Evolutionary conservation across 2,113 vertebrate genomes (phyloP).

Genomic region (Lagopus muta): DNA sequence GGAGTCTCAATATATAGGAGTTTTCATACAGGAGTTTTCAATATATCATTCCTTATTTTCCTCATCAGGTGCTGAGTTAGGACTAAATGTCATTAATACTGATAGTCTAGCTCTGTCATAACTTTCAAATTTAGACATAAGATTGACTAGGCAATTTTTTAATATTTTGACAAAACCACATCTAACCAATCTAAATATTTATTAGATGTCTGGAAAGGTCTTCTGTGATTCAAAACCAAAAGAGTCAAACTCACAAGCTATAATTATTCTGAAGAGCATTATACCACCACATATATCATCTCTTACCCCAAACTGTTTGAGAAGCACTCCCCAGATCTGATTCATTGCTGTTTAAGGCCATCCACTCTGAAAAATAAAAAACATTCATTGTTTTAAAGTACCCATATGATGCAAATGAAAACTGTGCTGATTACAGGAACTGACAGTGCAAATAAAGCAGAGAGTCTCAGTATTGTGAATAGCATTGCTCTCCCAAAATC

Average conservation of each 20-base stretch:
- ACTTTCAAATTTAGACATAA: not conserved
- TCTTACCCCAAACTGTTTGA: not conserved
- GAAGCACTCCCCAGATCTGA: not conserved
- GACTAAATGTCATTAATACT: not conserved
- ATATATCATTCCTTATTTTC: not conserved
- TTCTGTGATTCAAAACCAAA: not conserved
- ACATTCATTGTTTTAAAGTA: not conserved
- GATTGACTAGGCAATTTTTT: not conserved
- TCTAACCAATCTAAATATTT: not conserved
- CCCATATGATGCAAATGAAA: not conserved
- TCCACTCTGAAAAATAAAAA: not conserved
- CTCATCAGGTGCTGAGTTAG: not conserved
- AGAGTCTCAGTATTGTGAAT: not conserved
- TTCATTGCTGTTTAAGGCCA: not conserved
- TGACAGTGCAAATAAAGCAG: not conserved
- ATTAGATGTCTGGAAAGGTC: not conserved
- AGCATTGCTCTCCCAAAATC: not conserved
- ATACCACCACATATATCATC: not conserved
- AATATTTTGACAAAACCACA: not conserved
- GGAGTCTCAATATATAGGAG: no score
- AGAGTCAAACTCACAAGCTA: not conserved
- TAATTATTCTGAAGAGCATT: not conserved
- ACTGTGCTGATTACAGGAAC: not conserved
- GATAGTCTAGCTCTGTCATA: not conserved
- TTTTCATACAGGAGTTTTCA: not conserved